These are phyloP conservation scores for Ictalurus punctatus DNA, from an alignment of 2,113 vertebrate genomes.

Conservation along the genomic window DNA sequence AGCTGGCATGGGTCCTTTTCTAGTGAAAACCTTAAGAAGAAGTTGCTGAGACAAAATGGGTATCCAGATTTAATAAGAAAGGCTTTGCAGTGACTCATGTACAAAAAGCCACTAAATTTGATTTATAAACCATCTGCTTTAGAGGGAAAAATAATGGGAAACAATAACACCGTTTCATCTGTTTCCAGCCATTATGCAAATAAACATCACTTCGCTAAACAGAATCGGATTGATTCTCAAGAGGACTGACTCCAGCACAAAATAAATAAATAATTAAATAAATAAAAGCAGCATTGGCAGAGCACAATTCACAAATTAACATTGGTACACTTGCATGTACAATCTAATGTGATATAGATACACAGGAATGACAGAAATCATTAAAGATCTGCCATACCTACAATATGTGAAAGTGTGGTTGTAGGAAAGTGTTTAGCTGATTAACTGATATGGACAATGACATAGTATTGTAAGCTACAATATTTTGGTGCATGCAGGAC, in stretches of 20 bases:
- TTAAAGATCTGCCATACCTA: not conserved
- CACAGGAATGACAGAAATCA: not conserved
- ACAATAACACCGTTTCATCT: not conserved
- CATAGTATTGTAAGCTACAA: not conserved
- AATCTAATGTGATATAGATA: not conserved
- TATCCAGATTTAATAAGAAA: not conserved
- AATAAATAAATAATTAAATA: not conserved
- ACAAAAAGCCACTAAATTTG: not conserved
- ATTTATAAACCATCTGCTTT: not conserved
- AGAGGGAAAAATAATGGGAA: not conserved
- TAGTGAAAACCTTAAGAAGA: not conserved
- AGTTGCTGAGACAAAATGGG: not conserved
- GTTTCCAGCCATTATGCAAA: not conserved
- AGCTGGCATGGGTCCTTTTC: not conserved
- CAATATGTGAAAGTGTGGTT: not conserved
- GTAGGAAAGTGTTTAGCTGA: not conserved
- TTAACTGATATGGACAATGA: not conserved
- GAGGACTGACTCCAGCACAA: not conserved
- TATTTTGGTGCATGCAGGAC: not conserved
- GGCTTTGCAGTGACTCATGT: not conserved
- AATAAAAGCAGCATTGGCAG: not conserved
- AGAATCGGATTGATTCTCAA: not conserved
- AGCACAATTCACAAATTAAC: not conserved
- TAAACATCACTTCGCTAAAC: not conserved
- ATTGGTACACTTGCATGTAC: not conserved